Conservation (phyloP, 2,797 vertebrate species). For the Agapornis canus region DNA sequence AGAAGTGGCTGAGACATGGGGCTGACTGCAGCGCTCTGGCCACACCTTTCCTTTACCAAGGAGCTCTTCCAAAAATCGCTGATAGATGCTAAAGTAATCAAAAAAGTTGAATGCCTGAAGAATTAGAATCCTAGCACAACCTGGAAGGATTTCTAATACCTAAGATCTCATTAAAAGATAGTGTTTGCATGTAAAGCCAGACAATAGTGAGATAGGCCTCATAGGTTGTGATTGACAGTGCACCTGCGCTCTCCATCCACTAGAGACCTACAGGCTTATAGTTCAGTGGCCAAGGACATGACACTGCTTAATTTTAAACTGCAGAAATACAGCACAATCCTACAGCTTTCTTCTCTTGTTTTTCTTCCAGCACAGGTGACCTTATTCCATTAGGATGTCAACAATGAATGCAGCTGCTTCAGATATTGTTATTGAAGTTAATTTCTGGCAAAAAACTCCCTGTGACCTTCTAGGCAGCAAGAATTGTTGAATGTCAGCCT, state of each 20-base stretch:
- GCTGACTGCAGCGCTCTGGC: neutral
- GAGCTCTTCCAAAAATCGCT: conserved; percentile 32
- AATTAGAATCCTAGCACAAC: conserved; percentile 69
- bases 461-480: neutral
- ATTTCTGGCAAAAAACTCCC: neutral
- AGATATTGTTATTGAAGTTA: neutral
- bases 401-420: neutral
- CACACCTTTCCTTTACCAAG: neutral
- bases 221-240: neutral
- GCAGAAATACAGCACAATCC: neutral
- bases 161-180: conserved; percentile 92
- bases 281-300: conserved; percentile 7
- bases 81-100: conserved; percentile 50
- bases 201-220: conserved; percentile 32
- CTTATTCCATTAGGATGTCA: neutral
- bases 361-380: neutral
- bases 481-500: neutral
- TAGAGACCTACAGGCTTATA: neutral
- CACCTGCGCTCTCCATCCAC: neutral
- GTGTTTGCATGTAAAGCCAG: conserved; percentile 53
- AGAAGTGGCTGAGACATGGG: neutral
- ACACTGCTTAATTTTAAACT: neutral
- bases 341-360: neutral
- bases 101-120: conserved; percentile 63
- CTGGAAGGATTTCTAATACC: conserved; percentile 80